Evolutionary conservation across 2,888 invertebrate genomes (phyloP).

Genomic region (Frankliniella intonsa): DNA sequence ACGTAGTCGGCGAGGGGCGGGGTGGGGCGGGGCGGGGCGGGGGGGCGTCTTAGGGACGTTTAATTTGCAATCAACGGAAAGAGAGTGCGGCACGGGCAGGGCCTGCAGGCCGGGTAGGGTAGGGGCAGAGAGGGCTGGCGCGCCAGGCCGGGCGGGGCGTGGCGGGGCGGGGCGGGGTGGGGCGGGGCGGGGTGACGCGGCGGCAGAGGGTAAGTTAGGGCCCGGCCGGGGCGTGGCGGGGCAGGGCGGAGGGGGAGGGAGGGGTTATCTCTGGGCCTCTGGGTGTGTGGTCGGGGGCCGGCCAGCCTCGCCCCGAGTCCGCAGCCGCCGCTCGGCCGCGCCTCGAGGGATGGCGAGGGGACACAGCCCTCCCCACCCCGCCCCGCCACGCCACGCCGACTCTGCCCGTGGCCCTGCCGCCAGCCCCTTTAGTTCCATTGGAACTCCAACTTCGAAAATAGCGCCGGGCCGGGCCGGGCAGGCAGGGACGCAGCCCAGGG

Average conservation of each 20-base stretch:
- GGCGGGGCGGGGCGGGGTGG: background rate
- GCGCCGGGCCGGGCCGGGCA: background rate
- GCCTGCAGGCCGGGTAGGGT: background rate
- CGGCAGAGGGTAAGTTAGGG: background rate
- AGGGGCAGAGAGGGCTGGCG: background rate
- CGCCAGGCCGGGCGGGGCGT: background rate
- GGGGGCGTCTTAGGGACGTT: background rate
- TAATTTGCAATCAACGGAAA: constrained; percentile 20
- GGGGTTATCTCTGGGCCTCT: constrained; percentile 18
- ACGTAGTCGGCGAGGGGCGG: background rate
- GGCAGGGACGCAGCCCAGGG: background rate
- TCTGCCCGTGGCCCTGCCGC: background rate
- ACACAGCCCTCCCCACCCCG: background rate
- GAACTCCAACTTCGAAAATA: constrained; percentile 19
- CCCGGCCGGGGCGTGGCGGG: background rate
- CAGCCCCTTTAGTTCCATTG: constrained; percentile 5
- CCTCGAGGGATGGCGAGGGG: background rate
- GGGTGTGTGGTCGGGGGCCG: background rate
- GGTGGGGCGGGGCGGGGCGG: background rate
- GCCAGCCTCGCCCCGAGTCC: too few relatives aligned
- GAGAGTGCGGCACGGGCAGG: background rate
- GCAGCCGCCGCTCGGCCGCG: background rate
- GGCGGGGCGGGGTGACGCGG: background rate
- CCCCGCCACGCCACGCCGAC: background rate
- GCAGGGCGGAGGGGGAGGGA: background rate